Evolutionary conservation across 2,113 vertebrate genomes (phyloP), one percentile per base, ranked within the genome.

Genomic region (Noturus placidus): DNA sequence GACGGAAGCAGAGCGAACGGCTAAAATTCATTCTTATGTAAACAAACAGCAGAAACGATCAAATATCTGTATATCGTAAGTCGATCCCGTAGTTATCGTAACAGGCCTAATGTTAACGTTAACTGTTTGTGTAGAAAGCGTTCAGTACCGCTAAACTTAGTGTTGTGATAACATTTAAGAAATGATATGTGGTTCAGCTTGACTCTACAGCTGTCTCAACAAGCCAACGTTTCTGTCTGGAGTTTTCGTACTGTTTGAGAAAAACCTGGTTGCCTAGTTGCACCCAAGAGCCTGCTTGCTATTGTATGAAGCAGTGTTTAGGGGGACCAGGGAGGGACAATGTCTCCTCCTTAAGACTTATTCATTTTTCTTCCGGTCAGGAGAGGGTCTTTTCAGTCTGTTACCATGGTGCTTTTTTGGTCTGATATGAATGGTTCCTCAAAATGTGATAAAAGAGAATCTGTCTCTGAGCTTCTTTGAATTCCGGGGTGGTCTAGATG

Each of bases 241-340:
- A 93, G 92, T 92, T 92, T 88, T 88, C 84, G 42, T 7, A 91
- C 46, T 90, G 89, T 88, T 89, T 78, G 89, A 95, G 93, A 95
- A 95, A 95, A 92, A 93, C 83, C 74, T 52, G 0, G 95, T 95
- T 95, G 95, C 94, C 93, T 94, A 93, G 95, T 92, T 93, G 91
- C 93, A 30, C 35, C 83, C 52, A 82, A 90, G 90, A 54, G 52
- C 67, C 87, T 89, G 91, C 88, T 89, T 86, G 88, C 87, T 91
- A 92, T 93, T 95, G 94, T 93, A 61, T 54, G 89, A 30, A 63
- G 25, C 52, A 52, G 80, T 88, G 56, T 82, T 91, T 77, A 77
- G 89, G 56, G 15, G 30, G 87, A 76, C 81, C 70, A 91, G 59
- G 46, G 79, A 54, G 42, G 30, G 85, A 86, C 86, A 90, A 67